Conservation (phyloP, 2,888 invertebrate genomes). For the Tuberolachnus salignus region DNA sequence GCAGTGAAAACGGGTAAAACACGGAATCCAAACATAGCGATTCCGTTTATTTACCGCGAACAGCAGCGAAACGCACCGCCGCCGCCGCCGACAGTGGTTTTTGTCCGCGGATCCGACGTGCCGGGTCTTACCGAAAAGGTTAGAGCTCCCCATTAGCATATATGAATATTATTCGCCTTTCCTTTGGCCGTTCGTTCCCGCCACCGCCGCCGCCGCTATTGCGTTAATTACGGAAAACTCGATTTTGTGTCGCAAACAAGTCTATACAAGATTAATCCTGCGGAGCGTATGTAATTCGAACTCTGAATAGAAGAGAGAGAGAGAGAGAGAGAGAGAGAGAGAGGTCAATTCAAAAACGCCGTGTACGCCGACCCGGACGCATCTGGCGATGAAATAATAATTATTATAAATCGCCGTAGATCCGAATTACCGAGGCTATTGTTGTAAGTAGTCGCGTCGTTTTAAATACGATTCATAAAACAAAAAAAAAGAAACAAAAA, state of each 20-base stretch:
- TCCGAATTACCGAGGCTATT: too few relatives aligned
- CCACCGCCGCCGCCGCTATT: not conserved
- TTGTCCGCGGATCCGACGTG: too few relatives aligned
- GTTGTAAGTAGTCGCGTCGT: too few relatives aligned
- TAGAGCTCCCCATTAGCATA: conserved; percentile 39
- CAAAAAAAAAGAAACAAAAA: too few relatives aligned
- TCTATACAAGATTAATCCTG: conserved; percentile 45
- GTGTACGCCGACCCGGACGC: not conserved
- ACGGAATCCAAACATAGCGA: conserved; percentile 10
- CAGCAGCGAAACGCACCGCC: too few relatives aligned
- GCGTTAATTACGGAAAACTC: conserved; percentile 51
- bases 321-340: too few relatives aligned
- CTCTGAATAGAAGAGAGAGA: too few relatives aligned
- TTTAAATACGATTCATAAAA: too few relatives aligned
- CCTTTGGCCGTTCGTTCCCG: not conserved
- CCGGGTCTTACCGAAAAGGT: conserved; percentile 26
- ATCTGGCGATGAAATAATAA: not conserved
- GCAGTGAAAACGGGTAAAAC: not conserved
- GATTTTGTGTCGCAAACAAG: conserved; percentile 41
- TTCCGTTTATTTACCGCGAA: conserved; percentile 7
- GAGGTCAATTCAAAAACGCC: conserved; percentile 12
- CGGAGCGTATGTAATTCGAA: conserved; percentile 19
- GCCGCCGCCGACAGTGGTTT: not conserved
- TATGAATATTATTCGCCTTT: conserved; percentile 40
- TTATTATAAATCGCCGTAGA: conserved; percentile 19